Evolutionary conservation across 2,797 vertebrate species (phyloP), one percentile per base, ranked within the genome.

Genomic region (Acipenser oxyrinchus): DNA sequence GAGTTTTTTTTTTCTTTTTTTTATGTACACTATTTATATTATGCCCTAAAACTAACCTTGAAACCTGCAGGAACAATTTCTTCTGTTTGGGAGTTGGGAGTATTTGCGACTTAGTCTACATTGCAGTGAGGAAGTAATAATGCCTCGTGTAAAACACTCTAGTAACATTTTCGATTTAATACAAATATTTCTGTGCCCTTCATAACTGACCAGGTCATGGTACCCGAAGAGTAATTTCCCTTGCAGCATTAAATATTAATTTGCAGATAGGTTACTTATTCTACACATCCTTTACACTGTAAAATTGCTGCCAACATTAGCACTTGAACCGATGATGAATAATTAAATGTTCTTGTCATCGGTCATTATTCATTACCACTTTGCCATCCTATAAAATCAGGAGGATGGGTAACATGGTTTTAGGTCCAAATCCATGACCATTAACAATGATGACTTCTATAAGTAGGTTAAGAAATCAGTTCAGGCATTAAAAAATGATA

Each of bases 211-310:
- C 68, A 69, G 70, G 69, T 71, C 66, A 61, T 60, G 49, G 65
- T 73, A 71, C 68, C 52, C 71, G 63, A 66, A 37, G 59, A 64
- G 70, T 70, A 49, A 70, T 74, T 70, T 74, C 72, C 72, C 62
- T 67, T 69, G 59, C 60, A 74, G 65, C 62, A 77, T 77, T 65
- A 73, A 72, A 76, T 65, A 72, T 76, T 76, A 62, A 76, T 62
- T 67, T 63, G 63, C 63, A 60, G 67, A 64, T 60, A 70, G 65
- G 57, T 71, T 73, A 70, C 68, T 74, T 68, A 67, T 72, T 63
- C 66, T 62, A 68, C 8, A 62, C 70, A 60, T 18, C 69, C 68
- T 73, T 75, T 72, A 68, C 70, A 71, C 68, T 71, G 70, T 71
- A 70, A 77, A 69, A 74, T 75, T 72, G 73, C 66, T 67, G 62